These are phyloP conservation scores for Orestias chungarensis DNA, from an alignment of 2,797 vertebrate genomes.

Conservation along the genomic window DNA sequence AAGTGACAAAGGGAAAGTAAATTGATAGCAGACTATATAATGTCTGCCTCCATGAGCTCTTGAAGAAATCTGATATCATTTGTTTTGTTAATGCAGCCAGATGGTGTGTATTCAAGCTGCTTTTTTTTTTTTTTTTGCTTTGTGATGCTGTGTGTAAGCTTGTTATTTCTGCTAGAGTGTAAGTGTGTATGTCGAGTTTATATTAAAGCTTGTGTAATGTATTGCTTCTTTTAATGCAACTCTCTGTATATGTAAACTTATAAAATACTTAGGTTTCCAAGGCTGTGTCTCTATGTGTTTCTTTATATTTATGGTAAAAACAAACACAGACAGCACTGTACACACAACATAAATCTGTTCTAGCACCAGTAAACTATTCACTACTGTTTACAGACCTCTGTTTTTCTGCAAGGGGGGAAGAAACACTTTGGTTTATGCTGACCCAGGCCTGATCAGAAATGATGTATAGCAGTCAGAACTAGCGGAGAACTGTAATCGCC, in stretches of 20 bases:
- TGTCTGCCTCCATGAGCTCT: slow-evolving; percentile 46
- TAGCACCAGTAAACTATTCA: slow-evolving; percentile 42
- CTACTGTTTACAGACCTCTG: slow-evolving; percentile 52
- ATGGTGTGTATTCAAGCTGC: slow-evolving; percentile 68
- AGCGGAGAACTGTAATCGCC: slow-evolving; percentile 72
- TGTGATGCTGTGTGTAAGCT: slow-evolving; percentile 50
- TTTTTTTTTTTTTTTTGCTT: slow-evolving; percentile 38
- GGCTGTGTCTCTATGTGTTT: slow-evolving; percentile 12
- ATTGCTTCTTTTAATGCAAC: slow-evolving; percentile 22
- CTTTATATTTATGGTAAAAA: slow-evolving; percentile 24
- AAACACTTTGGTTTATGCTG: slow-evolving; percentile 70
- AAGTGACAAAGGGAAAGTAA: slow-evolving; percentile 63
- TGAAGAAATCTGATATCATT: slow-evolving; percentile 64
- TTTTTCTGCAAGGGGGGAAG: slow-evolving; percentile 48
- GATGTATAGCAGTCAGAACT: slow-evolving; percentile 72
- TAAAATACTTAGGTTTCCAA: slow-evolving; percentile 35
- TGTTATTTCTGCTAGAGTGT: slow-evolving; percentile 34
- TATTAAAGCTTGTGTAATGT: slow-evolving; percentile 28
- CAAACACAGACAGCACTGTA: slow-evolving; percentile 40
- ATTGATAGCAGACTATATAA: slow-evolving; percentile 56
- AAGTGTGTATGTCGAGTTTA: slow-evolving; percentile 11
- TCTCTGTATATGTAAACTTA: slow-evolving; percentile 29
- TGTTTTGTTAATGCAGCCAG: slow-evolving; percentile 64
- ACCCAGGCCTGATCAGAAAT: slow-evolving; percentile 78
- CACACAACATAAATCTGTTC: slow-evolving; percentile 67